Percentiles rank a stretch among this genome's conserved stretches.
These are phyloP conservation scores for Sesamia inferens DNA, from an alignment of 2,888 invertebrate species.

Conservation along the genomic window DNA sequence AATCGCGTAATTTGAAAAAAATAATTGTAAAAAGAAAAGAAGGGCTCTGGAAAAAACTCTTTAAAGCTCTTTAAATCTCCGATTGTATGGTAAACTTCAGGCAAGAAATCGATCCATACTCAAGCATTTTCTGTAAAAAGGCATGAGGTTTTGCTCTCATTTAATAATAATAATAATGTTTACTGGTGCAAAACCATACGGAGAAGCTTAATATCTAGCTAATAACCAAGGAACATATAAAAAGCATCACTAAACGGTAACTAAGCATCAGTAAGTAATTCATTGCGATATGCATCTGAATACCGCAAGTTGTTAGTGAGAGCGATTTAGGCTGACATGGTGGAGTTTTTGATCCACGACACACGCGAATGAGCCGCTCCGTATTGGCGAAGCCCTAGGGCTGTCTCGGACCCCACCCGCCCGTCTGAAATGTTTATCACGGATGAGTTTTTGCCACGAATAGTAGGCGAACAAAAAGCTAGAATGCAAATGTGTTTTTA, in stretches of 20 bases:
- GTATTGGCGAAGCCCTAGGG: constrained; percentile 53
- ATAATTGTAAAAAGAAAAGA: constrained; percentile 10
- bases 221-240: constrained; percentile 57
- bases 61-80: constrained; percentile 23
- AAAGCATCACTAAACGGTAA: constrained; percentile 70
- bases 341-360: constrained; percentile 67
- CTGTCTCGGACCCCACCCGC: constrained; percentile 48
- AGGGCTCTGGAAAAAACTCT: constrained; percentile 16
- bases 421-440: constrained; percentile 40
- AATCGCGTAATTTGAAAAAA: constrained; percentile 41
- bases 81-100: constrained; percentile 44
- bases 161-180: too few species aligned
- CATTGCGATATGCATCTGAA: constrained; percentile 68
- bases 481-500: constrained; percentile 39
- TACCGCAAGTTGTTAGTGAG: constrained; percentile 71
- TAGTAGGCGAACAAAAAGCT: constrained; percentile 42
- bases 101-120: constrained; percentile 29
- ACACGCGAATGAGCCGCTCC: constrained; percentile 52
- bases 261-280: constrained; percentile 70
- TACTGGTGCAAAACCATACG: too few species aligned
- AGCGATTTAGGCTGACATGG: constrained; percentile 72
- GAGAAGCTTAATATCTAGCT: too few species aligned
- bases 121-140: constrained; percentile 38
- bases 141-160: constrained; percentile 55
- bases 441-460: constrained; percentile 43